Base-by-base conservation (phyloP, 2,113 vertebrate genomes). In the Aviceda subcristata region DNA sequence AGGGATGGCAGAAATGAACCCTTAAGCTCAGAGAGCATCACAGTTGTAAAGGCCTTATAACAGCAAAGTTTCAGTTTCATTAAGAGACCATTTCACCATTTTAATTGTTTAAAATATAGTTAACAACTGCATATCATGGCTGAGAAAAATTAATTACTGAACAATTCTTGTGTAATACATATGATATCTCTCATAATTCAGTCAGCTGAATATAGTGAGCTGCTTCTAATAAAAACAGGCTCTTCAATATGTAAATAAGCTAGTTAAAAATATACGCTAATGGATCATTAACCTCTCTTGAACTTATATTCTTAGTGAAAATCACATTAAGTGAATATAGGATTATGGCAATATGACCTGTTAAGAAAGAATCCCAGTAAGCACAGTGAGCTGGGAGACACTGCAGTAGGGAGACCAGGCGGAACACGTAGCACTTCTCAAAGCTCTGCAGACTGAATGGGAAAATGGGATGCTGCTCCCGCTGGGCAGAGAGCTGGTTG, bases 251-350 rank as follows among this genome's bases (percentile, higher is more conserved):
- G 89, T 86, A 97, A 95, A 97, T 95, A 80, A 95, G 74, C 64
- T 81, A 84, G 89, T 89, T 97, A 81, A 97, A 97, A 97, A 96
- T 77, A 68, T 91, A 87, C 81, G 84, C 74, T 97, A 95, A 95
- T 96, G 95, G 88, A 90, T 96, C 90, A 76, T 97, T 97, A 97
- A 95, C 94, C 94, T 96, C 91, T 92, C 80, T 88, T 97, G 97
- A 97, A 96, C 94, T 97, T 97, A 36, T 16, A 64, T 93, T 96
- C 94, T 95, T 88, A 88, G 85, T 94, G 82, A 93, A 95, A 96
- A 96, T 78, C 71, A 84, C 73, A 75, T 93, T 92, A 91, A 95
- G 62, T 72, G 91, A 90, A 39, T 89, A 29, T 59, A 86, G 76
- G 78, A 94, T 94, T 78, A 95, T 91, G 77, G 76, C 86, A 88